These are phyloP conservation scores for Tetraneura akinire DNA, from an alignment of 1,140 invertebrate species.

Conservation along the genomic window DNA sequence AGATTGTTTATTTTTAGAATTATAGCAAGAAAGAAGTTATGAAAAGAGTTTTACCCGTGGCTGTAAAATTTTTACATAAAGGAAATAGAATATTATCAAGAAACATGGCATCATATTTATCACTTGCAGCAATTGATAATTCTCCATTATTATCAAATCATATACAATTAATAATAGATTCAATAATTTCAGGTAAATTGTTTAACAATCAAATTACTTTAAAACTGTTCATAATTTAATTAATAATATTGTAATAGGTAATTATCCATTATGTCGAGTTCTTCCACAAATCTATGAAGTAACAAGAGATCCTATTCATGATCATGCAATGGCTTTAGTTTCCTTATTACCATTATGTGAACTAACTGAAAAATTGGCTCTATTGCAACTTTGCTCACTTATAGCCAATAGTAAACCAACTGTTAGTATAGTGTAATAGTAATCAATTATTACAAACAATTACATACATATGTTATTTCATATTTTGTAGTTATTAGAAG, in stretches of 20 bases:
- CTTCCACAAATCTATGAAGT: constrained; percentile 86
- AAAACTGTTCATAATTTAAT: background rate
- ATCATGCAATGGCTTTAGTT: constrained; percentile 79
- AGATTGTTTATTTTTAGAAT: constrained; percentile 64
- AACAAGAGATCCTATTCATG: constrained; percentile 79
- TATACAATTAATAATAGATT: constrained; percentile 86
- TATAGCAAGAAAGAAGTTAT: constrained; percentile 87
- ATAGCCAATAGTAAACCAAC: constrained; percentile 78
- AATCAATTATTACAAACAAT: background rate
- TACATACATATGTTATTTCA: background rate
- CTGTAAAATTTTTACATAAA: constrained; percentile 87
- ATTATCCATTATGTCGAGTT: constrained; percentile 81
- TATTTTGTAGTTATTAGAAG: constrained; percentile 68
- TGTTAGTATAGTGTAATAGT: constrained; percentile 60
- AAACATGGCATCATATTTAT: constrained; percentile 89
- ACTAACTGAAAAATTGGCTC: constrained; percentile 77
- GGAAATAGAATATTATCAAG: constrained; percentile 85
- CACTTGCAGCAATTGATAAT: constrained; percentile 89
- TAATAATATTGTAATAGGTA: constrained; percentile 63
- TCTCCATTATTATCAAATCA: constrained; percentile 80
- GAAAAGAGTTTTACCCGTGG: constrained; percentile 83
- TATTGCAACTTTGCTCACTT: constrained; percentile 77
- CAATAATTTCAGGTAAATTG: constrained; percentile 75
- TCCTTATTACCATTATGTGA: constrained; percentile 80
- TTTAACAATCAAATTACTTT: background rate